A percentile compares a stretch with the other conserved stretches of the same genome.
These are phyloP conservation scores for Parus major DNA, from an alignment of 2,113 vertebrate genomes.

Conservation along the genomic window DNA sequence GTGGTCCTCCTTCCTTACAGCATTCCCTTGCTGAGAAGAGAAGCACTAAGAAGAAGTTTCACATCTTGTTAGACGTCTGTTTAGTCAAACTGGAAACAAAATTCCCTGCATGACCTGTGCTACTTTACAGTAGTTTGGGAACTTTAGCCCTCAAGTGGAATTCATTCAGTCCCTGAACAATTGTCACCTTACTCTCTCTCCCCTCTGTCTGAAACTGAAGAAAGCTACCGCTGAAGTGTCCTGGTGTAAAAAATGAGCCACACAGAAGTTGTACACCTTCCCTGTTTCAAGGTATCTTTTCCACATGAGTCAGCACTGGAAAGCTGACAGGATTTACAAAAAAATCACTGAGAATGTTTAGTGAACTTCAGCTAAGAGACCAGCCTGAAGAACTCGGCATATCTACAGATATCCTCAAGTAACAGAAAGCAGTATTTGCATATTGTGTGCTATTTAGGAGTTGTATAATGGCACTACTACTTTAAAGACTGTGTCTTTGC, in stretches of 20 bases:
- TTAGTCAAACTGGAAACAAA: neutral
- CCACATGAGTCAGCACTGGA: neutral
- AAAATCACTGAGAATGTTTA: neutral
- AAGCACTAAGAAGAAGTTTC: neutral
- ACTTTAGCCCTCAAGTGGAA: neutral
- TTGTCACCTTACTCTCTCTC: neutral
- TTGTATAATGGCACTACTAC: neutral
- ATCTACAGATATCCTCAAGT: neutral
- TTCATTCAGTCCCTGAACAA: neutral
- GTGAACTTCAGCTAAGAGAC: neutral
- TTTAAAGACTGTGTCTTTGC: neutral
- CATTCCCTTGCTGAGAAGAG: neutral
- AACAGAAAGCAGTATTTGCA: neutral
- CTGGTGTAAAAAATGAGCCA: neutral
- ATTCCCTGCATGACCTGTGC: neutral
- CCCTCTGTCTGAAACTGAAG: neutral
- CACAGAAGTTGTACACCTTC: neutral
- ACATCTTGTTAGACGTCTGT: neutral
- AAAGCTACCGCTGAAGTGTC: neutral
- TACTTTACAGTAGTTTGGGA: neutral
- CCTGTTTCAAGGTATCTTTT: neutral
- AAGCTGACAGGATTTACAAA: neutral
- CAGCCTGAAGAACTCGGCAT: neutral
- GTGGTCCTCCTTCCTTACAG: slow-evolving; percentile 45
- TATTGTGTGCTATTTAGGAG: neutral